Evolutionary conservation across 2,888 invertebrate species (phyloP).

Genomic region (Lacanobia oleracea): DNA sequence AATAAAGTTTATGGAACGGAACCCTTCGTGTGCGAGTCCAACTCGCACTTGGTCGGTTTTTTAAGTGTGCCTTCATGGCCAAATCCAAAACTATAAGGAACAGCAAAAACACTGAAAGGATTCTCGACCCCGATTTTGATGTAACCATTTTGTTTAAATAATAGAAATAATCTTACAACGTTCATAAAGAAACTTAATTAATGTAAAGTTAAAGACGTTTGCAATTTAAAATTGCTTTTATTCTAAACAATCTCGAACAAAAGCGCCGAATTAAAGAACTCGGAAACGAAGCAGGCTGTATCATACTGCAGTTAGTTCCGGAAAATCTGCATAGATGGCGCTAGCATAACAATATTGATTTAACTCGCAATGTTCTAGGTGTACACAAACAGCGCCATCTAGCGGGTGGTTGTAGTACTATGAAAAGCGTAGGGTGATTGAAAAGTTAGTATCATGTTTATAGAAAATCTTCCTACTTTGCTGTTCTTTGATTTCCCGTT

Average conservation of each 20-base stretch:
- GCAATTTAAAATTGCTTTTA: background rate
- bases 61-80: too few species aligned
- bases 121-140: too few species aligned
- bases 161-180: too few species aligned
- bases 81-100: too few species aligned
- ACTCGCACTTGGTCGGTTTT: too few species aligned
- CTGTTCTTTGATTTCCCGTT: background rate
- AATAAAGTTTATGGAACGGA: too few species aligned
- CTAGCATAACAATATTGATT: background rate
- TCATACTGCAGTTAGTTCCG: slow-evolving; percentile 30
- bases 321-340: slow-evolving; percentile 67
- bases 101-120: too few species aligned
- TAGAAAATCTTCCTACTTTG: background rate
- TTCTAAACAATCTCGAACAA: background rate
- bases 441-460: background rate
- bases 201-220: too few species aligned
- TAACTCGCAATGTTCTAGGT: too few species aligned
- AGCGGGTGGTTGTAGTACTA: slow-evolving; percentile 64
- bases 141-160: too few species aligned
- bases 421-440: background rate
- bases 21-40: too few species aligned
- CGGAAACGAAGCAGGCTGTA: background rate
- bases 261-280: background rate
- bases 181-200: too few species aligned
- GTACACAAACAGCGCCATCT: slow-evolving; percentile 69